These are phyloP conservation scores for Campoplex nolae DNA, from an alignment of 2,888 invertebrate species.

Conservation along the genomic window DNA sequence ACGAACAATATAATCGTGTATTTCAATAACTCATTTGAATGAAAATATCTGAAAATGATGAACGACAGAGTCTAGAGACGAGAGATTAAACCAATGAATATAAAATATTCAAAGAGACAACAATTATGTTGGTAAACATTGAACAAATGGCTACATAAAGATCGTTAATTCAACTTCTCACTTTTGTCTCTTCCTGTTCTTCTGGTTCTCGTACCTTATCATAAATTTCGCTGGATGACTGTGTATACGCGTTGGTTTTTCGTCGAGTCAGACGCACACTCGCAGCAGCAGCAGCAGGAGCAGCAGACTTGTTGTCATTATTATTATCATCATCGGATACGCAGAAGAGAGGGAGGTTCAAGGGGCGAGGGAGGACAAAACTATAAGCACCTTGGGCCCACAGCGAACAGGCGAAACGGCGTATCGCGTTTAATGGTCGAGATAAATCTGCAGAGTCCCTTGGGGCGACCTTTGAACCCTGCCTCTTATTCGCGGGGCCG, in stretches of 20 bases:
- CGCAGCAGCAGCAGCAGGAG: background rate
- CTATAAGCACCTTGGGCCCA: constrained; percentile 61
- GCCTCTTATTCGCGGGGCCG: constrained; percentile 50
- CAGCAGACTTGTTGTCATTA: constrained; percentile 18
- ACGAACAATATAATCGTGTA: too few species aligned
- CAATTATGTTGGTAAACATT: constrained; percentile 16
- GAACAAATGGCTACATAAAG: background rate
- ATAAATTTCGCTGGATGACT: constrained; percentile 48
- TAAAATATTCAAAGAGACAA: background rate
- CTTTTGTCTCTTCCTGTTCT: constrained; percentile 16
- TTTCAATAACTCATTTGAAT: too few species aligned
- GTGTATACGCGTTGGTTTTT: constrained; percentile 49
- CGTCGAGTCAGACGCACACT: constrained; percentile 60
- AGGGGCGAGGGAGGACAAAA: constrained; percentile 41
- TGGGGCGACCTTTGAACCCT: constrained; percentile 68
- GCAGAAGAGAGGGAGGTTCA: background rate
- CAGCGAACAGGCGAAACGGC: constrained; percentile 62
- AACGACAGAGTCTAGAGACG: background rate
- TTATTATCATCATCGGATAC: constrained; percentile 42
- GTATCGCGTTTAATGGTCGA: constrained; percentile 71
- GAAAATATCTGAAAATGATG: background rate
- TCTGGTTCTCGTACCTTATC: constrained; percentile 44
- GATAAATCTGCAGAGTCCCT: constrained; percentile 69
- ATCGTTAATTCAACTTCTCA: constrained; percentile 19
- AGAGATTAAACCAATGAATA: background rate